Percentiles rank a stretch among this genome's conserved stretches.
These are phyloP conservation scores for Siniperca chuatsi DNA, from an alignment of 2,113 vertebrate species.

Conservation along the genomic window DNA sequence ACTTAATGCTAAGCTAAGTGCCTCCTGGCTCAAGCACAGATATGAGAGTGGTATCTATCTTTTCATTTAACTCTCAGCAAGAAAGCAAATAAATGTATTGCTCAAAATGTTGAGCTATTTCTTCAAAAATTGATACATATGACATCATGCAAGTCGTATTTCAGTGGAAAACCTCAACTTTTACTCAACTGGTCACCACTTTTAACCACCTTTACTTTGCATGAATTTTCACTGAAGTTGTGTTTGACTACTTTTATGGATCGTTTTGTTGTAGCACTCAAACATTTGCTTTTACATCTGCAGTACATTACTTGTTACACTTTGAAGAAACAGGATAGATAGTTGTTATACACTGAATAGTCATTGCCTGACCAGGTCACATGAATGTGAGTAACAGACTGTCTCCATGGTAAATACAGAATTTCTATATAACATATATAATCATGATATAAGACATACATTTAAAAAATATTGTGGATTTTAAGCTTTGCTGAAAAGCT, in stretches of 20 bases:
- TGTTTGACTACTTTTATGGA: not conserved
- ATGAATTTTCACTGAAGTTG: too few species aligned
- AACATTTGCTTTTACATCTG: not conserved
- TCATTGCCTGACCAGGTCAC: too few species aligned
- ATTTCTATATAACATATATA: too few species aligned
- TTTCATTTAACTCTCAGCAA: conserved; percentile 18
- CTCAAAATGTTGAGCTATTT: not conserved
- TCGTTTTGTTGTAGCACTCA: not conserved
- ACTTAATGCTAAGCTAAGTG: conserved; percentile 14
- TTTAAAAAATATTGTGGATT: not conserved
- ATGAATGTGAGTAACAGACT: not conserved
- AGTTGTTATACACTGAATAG: too few species aligned
- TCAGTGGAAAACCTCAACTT: not conserved
- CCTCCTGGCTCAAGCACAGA: not conserved
- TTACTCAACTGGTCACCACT: not conserved
- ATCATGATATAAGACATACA: not conserved
- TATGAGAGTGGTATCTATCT: not conserved
- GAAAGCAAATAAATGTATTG: not conserved
- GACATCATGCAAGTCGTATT: conserved; percentile 3
- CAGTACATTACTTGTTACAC: not conserved
- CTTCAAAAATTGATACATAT: conserved; percentile 3
- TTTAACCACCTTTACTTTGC: not conserved
- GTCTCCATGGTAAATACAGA: not conserved
- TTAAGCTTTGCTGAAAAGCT: not conserved
- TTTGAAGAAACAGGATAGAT: too few species aligned